Evolutionary conservation across 2,888 invertebrate genomes (phyloP), one percentile per base, ranked within the genome.

Genomic region (Strigamia crassipes): DNA sequence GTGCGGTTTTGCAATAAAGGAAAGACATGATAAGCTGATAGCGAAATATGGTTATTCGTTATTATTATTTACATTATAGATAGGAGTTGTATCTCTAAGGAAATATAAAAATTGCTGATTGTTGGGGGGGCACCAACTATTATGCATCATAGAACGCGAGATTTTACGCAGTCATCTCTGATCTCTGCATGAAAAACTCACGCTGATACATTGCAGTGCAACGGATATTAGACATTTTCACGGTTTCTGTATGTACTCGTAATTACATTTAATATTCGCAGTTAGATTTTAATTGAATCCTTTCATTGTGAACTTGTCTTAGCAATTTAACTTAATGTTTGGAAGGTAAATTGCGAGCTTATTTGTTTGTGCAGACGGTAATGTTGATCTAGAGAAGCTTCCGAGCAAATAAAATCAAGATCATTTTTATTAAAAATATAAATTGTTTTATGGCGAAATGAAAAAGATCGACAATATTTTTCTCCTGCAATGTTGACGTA

Each of bases 211-310:
- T 46, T 46, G 46, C 46, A 9, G 1, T n/a, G 46, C 13, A 46
- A 46, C 46, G 46, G 46, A 46, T 46, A n/a, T 46, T 46, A 46
- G n/a, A n/a, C 46, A 46, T 46, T 46, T n/a, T 46, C 46, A 5
- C n/a, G 46, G 8, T 46, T 4, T n/a, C 1, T 13, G 15, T 13
- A 46, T 13, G 38, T 27, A 27, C 38, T 38, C 38, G 10, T 46
- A 46, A 46, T 46, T 46, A 46, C n/a, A 46, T n/a, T 46, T 23
- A 66, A 66, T 66, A 66, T 66, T 6, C 12, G 23, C 61, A 66
- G 18, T 6, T 18, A 66, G 23, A 66, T 66, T 66, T 66, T 66
- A 66, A 66, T 66, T 66, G 61, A 66, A 66, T 23, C 61, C 23
- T 66, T 18, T 66, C 61, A 12, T 21, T 10, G n/a, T 51, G 13